Percentiles rank a stretch among this genome's conserved stretches.
These are phyloP conservation scores for Podocnemis expansa DNA, from an alignment of 2,113 vertebrate species.

Conservation along the genomic window DNA sequence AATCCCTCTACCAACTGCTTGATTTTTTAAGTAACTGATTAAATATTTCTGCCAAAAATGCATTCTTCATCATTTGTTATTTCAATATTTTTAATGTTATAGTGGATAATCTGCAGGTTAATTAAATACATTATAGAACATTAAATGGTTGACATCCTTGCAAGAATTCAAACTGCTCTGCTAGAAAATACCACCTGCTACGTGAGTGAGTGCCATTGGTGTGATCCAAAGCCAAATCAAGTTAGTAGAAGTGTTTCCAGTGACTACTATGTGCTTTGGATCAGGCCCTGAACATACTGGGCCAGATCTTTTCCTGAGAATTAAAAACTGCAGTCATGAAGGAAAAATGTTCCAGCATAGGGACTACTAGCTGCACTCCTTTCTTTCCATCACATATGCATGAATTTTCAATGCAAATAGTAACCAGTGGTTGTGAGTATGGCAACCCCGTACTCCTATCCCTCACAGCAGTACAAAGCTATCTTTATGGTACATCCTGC, in stretches of 20 bases:
- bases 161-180: not conserved
- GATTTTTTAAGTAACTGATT: not conserved
- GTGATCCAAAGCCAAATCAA: not conserved
- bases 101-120: not conserved
- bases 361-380: not conserved
- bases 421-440: not conserved
- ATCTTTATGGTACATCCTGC: not conserved
- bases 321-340: not conserved
- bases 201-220: not conserved
- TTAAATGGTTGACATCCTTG: not conserved
- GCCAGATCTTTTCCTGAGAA: conserved; percentile 1
- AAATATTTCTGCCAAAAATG: accelerated
- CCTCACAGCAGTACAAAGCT: not conserved
- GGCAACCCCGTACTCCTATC: not conserved
- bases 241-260: not conserved
- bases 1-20: not conserved
- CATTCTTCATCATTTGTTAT: not conserved
- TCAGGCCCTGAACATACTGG: not conserved
- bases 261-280: not conserved
- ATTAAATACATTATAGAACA: not conserved
- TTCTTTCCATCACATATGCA: not conserved
- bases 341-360: not conserved
- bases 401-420: not conserved
- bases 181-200: not conserved
- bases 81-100: not conserved